A percentile compares a stretch with the other conserved stretches of the same genome.
Evolutionary conservation across 1,140 invertebrate genomes (phyloP).

Genomic region (Chlorops oryzae): DNA sequence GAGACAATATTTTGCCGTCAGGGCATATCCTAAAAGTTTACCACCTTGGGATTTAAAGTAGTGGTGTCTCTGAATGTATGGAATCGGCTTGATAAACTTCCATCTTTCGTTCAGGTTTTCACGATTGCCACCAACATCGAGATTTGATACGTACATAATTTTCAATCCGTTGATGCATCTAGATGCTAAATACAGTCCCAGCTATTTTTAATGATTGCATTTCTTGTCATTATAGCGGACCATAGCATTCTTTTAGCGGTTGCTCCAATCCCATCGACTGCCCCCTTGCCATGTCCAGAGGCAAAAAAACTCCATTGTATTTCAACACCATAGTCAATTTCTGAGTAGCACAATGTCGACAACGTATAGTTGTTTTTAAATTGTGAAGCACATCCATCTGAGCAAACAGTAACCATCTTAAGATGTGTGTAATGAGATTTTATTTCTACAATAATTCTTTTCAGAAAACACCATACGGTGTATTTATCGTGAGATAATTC

Average conservation of each 20-base stretch:
- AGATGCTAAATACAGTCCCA: no score
- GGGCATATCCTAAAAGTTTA: no score
- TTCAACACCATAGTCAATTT: background rate
- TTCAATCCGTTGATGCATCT: background rate
- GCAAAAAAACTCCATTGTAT: conserved; percentile 2
- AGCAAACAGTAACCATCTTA: background rate
- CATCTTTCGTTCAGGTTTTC: no score
- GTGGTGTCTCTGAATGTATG: background rate
- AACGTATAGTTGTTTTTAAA: no score
- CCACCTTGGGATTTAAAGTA: background rate
- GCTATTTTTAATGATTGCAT: background rate
- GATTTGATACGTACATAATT: background rate
- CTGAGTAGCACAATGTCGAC: background rate
- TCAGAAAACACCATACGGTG: background rate
- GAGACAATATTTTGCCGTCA: background rate
- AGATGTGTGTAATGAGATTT: background rate
- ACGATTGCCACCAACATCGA: background rate
- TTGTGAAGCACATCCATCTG: conserved; percentile 1
- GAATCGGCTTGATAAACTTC: no score
- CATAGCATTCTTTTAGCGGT: background rate
- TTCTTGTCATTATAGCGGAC: background rate
- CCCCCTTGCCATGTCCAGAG: conserved; percentile 1
- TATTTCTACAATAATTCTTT: background rate
- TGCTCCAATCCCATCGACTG: no score
- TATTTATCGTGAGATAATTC: background rate